Evolutionary conservation across 2,888 invertebrate species (phyloP), one percentile per base, ranked within the genome.

Genomic region (Lepidonotus clava): DNA sequence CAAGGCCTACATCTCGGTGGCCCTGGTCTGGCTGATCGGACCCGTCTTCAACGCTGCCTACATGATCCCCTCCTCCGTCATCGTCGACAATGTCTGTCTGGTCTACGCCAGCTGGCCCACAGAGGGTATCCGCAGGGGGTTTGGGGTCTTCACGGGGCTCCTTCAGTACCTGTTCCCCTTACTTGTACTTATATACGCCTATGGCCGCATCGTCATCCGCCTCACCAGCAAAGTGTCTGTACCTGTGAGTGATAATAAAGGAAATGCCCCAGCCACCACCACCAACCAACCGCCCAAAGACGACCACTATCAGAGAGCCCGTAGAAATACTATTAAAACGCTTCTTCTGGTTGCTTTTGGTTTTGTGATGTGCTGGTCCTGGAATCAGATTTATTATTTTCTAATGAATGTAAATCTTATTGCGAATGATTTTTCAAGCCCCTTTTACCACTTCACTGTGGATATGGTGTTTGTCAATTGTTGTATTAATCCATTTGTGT

Each of bases 401-500:
- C 28, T 88, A 67, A 88, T 87, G 53, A 86, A 88, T 67, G n/a
- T 89, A 18, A 88, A 87, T 14, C 51, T 51, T n/a, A n/a, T n/a
- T 32, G 28, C 6, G 24, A 32, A 28, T 21, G 85, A 86, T 56
- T 85, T 85, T 56, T 40, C 32, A 6, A 38, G 80, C 24, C 36
- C 18, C 28, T 84, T 89, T 84, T 88, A 87, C 46, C 84, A 89
- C 51, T 87, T 87, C 86, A 87, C 86, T 40, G 88, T 89, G 38
- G 46, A 88, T 34, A 28, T 56, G 61, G 84, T 88, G 11, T 88
- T 88, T 66, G 18, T 86, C 28, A 89, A 88, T 83, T 89, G 86
- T 34, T 89, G 88, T 61, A 67, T 88, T 28, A 88, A 89, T 71
- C 89, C 89, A 0, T 56, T 89, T 38, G 66, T 89, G 51, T 89